phyloP scores from a whole-genome alignment of 2,797 vertebrate species.

The Balearica regulorum region DNA sequence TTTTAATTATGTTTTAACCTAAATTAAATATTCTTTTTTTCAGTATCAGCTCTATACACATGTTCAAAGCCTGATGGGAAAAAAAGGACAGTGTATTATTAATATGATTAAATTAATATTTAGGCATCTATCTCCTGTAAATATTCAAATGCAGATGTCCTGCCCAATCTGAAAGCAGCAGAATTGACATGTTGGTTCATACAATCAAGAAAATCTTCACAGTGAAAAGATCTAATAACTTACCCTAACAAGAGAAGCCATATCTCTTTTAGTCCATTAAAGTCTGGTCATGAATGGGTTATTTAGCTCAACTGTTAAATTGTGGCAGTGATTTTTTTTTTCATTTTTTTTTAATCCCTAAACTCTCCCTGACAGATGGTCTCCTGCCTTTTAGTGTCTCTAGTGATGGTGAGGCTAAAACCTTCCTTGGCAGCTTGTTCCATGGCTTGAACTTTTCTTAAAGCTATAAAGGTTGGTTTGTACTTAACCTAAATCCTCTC shows the following conservation, averaged over 20 bases:
- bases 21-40: not conserved
- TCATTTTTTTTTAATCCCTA: not conserved
- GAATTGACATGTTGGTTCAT: not conserved
- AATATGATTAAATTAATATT: not conserved
- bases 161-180: not conserved
- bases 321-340: not conserved
- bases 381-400: conserved; percentile 41
- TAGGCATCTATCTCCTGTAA: not conserved
- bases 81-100: not conserved
- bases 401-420: conserved; percentile 33
- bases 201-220: not conserved
- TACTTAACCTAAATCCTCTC: conserved; percentile 7
- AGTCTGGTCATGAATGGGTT: not conserved
- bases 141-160: not conserved
- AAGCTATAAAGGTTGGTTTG: conserved; percentile 28
- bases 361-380: conserved; percentile 49
- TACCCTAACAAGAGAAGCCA: not conserved
- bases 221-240: not conserved
- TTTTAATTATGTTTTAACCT: not conserved
- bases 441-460: conserved; percentile 38
- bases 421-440: conserved; percentile 41
- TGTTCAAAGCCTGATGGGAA: not conserved
- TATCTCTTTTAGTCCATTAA: not conserved
- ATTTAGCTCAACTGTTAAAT: not conserved
- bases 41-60: not conserved